Evolutionary conservation across 2,888 invertebrate species (phyloP).

Genomic region (Drosophila meridionalis): DNA sequence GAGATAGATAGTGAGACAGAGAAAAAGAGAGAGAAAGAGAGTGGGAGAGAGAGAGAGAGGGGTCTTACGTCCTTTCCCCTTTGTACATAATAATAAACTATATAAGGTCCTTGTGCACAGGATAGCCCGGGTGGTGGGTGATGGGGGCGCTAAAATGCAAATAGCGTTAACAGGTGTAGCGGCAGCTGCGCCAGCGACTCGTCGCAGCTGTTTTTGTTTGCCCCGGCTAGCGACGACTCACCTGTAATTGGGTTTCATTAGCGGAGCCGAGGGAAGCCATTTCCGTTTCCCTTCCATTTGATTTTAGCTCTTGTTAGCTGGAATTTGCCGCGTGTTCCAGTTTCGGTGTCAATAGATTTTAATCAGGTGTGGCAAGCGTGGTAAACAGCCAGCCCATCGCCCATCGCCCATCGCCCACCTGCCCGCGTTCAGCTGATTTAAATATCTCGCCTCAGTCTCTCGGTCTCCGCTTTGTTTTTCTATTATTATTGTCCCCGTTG

Average conservation of each 20-base stretch:
- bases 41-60: neutral
- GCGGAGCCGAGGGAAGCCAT: conserved; percentile 23
- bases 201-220: conserved; percentile 75
- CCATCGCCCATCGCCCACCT: neutral
- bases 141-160: conserved; percentile 66
- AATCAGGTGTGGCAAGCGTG: conserved; percentile 78
- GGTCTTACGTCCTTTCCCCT: neutral
- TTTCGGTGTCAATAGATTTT: conserved; percentile 77
- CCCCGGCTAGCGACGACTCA: conserved; percentile 27
- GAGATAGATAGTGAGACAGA: neutral
- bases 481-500: conserved; percentile 12
- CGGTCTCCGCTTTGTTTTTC: conserved; percentile 27
- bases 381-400: conserved; percentile 56
- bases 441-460: conserved; percentile 46
- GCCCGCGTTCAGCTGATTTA: conserved; percentile 49
- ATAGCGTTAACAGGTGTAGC: conserved; percentile 71
- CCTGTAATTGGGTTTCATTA: conserved; percentile 75
- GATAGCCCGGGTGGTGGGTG: neutral
- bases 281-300: conserved; percentile 47
- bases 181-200: conserved; percentile 52
- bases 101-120: conserved; percentile 17
- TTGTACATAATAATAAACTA: conserved; percentile 62
- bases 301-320: conserved; percentile 25
- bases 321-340: conserved; percentile 53
- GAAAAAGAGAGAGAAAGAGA: neutral